Conservation (phyloP, 2,113 vertebrate species). For the Siniperca chuatsi region DNA sequence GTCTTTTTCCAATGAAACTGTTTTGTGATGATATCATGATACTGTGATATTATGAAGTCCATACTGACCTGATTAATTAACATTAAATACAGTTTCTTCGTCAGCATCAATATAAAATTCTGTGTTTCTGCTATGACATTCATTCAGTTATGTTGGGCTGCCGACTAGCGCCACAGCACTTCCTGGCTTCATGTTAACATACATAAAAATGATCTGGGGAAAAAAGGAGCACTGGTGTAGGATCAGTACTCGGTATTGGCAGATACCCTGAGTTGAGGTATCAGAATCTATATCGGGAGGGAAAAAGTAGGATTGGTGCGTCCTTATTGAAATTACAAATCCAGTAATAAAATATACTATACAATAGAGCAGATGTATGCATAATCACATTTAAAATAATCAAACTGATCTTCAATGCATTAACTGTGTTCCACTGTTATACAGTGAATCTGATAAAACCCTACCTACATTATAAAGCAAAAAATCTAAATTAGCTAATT, state of each 20-base stretch:
- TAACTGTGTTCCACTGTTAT: background rate
- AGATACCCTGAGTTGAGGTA: background rate
- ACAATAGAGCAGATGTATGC: background rate
- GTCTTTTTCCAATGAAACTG: background rate
- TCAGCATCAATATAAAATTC: background rate
- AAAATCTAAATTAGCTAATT: background rate
- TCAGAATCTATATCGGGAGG: background rate
- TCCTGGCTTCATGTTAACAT: background rate
- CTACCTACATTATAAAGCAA: background rate
- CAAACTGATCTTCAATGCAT: background rate
- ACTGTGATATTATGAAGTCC: background rate
- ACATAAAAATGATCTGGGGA: background rate
- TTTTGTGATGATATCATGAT: background rate
- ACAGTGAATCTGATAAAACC: background rate
- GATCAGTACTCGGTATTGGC: background rate
- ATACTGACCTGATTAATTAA: background rate
- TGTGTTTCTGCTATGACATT: background rate
- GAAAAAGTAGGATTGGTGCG: background rate
- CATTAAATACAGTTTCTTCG: background rate
- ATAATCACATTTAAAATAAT: background rate
- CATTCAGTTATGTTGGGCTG: background rate
- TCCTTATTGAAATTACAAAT: background rate
- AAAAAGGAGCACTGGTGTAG: background rate
- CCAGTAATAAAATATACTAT: background rate
- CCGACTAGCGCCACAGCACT: background rate